These are phyloP conservation scores for Chloropsis hardwickii DNA, from an alignment of 2,113 vertebrate species.

Conservation along the genomic window DNA sequence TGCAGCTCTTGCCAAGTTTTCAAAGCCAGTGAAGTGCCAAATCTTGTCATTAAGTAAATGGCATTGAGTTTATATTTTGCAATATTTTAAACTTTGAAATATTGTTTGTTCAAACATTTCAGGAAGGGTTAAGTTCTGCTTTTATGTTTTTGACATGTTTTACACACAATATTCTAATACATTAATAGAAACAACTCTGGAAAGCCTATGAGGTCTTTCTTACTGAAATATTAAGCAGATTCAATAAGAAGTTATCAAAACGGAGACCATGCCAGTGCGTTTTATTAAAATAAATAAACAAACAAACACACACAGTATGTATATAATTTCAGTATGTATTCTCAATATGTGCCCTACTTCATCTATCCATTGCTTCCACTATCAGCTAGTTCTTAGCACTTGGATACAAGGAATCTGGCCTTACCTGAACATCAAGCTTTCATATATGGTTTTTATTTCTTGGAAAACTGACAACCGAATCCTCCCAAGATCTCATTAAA, in stretches of 20 bases:
- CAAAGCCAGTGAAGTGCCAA: background rate
- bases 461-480: background rate
- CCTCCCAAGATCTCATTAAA: background rate
- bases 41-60: background rate
- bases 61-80: background rate
- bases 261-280: background rate
- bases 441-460: background rate
- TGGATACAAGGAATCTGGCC: background rate
- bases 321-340: background rate
- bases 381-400: background rate
- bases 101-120: background rate
- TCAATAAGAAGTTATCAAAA: background rate
- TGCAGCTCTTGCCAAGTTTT: background rate
- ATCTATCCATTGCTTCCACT: background rate
- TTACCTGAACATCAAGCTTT: background rate
- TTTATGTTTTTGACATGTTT: background rate
- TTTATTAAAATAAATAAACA: background rate
- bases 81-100: constrained; percentile 2
- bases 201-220: background rate
- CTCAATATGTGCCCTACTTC: background rate
- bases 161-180: background rate
- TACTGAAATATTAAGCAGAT: background rate
- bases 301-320: background rate
- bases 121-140: background rate
- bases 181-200: background rate